These are phyloP conservation scores for Trilocha varians DNA, from an alignment of 2,888 invertebrate species.

Conservation along the genomic window DNA sequence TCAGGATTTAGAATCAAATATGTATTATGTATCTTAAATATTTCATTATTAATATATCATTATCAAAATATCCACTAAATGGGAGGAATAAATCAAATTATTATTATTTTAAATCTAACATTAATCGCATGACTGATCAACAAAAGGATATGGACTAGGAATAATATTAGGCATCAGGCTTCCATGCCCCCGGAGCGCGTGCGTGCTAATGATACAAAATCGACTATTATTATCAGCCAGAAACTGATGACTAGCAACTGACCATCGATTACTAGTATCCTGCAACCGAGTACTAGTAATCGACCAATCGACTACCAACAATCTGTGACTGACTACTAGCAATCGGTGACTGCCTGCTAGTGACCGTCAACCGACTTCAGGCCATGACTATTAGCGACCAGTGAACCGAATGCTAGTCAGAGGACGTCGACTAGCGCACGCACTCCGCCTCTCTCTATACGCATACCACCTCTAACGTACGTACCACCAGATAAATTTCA, in stretches of 20 bases:
- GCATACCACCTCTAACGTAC: constrained; percentile 60
- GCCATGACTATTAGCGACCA: too few species aligned
- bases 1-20: constrained; percentile 75
- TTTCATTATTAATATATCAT: constrained; percentile 74
- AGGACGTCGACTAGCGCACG: constrained; percentile 14
- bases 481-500: constrained; percentile 56
- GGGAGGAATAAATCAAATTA: constrained; percentile 75
- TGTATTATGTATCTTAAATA: constrained; percentile 75
- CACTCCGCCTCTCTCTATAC: constrained; percentile 48
- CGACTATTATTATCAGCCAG: background rate
- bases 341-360: background rate
- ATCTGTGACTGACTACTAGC: constrained; percentile 2
- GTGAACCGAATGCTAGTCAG: too few species aligned
- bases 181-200: constrained; percentile 47
- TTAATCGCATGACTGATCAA: constrained; percentile 74
- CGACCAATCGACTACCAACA: background rate
- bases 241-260: constrained; percentile 2
- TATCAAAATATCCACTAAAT: constrained; percentile 75
- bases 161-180: constrained; percentile 70
- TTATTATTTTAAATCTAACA: constrained; percentile 68
- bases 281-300: too few species aligned
- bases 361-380: too few species aligned
- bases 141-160: constrained; percentile 74
- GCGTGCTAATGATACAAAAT: constrained; percentile 22
- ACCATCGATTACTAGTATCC: background rate